A percentile compares a stretch with the other conserved stretches of the same genome.
phyloP scores from a whole-genome alignment of 2,113 vertebrate species.

The Malurus melanocephalus region DNA sequence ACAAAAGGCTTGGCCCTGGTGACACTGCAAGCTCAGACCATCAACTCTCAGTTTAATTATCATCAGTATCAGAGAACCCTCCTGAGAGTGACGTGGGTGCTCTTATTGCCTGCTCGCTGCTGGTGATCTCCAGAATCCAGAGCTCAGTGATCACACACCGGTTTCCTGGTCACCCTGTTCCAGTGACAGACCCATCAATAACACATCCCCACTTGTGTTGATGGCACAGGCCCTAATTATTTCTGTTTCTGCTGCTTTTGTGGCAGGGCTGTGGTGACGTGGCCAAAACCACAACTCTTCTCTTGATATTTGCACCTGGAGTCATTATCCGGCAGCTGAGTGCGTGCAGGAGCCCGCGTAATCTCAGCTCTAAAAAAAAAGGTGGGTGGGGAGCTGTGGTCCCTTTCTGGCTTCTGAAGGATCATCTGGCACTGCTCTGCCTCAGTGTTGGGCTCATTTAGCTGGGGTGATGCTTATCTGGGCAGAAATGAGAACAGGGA shows the following conservation, averaged over 20 bases:
- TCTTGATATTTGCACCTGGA: neutral
- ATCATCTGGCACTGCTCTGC: neutral
- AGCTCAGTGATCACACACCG: rapidly evolving
- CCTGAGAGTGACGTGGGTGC: neutral
- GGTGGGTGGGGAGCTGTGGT: neutral
- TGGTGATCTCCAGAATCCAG: neutral
- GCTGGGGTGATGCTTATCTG: neutral
- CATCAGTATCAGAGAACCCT: neutral
- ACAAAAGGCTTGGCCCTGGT: neutral
- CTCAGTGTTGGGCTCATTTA: neutral
- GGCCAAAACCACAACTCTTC: neutral
- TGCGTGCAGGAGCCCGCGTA: neutral
- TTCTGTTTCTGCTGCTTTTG: neutral
- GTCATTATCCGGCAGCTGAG: neutral
- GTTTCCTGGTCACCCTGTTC: neutral
- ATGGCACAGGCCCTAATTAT: neutral
- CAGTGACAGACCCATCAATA: neutral
- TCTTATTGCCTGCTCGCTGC: neutral
- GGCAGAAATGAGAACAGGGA: neutral
- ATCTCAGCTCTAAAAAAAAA: neutral
- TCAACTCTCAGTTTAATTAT: neutral
- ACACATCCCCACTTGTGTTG: neutral
- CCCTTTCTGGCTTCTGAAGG: neutral
- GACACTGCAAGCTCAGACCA: neutral
- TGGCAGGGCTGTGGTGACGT: neutral